phyloP scores from a whole-genome alignment of 2,113 vertebrate species.

The Harpagus bidentatus region DNA sequence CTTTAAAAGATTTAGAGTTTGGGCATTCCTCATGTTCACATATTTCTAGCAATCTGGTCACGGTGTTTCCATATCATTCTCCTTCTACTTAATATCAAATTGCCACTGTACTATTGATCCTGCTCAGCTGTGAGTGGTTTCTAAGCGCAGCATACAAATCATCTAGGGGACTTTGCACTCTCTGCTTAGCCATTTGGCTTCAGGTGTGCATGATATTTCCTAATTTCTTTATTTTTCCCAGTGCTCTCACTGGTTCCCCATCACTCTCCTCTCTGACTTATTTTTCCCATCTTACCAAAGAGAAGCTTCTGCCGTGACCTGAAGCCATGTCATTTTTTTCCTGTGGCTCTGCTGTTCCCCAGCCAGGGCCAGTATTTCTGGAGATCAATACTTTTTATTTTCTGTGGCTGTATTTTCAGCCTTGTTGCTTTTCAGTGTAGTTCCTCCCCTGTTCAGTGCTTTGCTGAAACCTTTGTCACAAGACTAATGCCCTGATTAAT shows the following conservation, averaged over 20 bases:
- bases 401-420: neutral
- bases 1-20: too few species aligned
- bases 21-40: neutral
- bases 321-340: neutral
- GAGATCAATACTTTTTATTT: conserved; percentile 1
- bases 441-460: neutral
- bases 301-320: neutral
- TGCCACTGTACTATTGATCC: neutral
- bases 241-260: neutral
- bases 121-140: neutral
- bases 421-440: neutral
- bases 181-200: neutral
- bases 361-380: neutral
- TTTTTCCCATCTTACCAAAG: neutral
- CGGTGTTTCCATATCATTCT: neutral
- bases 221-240: neutral
- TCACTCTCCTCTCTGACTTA: neutral
- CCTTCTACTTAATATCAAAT: neutral
- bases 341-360: neutral
- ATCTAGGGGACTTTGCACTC: neutral
- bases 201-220: neutral
- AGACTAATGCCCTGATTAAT: neutral
- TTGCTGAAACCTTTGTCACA: neutral
- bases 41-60: neutral
- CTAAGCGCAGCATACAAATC: neutral